Percentiles rank a stretch among this genome's conserved stretches.
phyloP scores from a whole-genome alignment of 23 tunicate species.

The Ascidia mentula region DNA sequence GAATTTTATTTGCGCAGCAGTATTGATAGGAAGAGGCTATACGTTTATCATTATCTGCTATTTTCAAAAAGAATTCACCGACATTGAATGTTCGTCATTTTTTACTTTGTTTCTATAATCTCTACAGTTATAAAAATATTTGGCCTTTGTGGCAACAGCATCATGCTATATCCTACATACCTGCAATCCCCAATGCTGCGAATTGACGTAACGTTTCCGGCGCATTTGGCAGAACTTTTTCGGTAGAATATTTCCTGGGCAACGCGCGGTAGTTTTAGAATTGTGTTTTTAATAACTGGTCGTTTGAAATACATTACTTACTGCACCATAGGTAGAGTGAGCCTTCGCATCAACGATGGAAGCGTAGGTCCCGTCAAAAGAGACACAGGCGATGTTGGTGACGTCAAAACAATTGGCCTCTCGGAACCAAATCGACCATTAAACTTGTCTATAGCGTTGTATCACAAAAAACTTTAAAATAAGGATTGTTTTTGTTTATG shows the following conservation, averaged over 20 bases:
- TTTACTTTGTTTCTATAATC: too few species aligned
- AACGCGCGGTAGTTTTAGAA: not conserved
- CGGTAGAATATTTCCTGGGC: not conserved
- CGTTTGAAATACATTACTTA: not conserved
- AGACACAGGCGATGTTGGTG: slow-evolving; percentile 39
- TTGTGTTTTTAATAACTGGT: not conserved
- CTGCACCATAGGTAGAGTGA: not conserved
- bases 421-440: not conserved
- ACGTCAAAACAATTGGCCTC: slow-evolving; percentile 21
- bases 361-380: slow-evolving; percentile 38
- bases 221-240: not conserved
- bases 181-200: not conserved
- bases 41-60: too few species aligned
- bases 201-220: not conserved
- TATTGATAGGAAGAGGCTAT: too few species aligned
- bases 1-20: too few species aligned
- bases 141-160: too few species aligned
- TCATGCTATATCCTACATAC: too few species aligned
- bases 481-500: too few species aligned
- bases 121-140: not conserved
- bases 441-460: not conserved
- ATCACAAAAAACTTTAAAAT: not conserved
- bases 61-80: too few species aligned
- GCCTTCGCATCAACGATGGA: slow-evolving; percentile 5
- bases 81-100: too few species aligned